Conservation (phyloP, 2,888 invertebrate species). For the Aquatica leii region DNA sequence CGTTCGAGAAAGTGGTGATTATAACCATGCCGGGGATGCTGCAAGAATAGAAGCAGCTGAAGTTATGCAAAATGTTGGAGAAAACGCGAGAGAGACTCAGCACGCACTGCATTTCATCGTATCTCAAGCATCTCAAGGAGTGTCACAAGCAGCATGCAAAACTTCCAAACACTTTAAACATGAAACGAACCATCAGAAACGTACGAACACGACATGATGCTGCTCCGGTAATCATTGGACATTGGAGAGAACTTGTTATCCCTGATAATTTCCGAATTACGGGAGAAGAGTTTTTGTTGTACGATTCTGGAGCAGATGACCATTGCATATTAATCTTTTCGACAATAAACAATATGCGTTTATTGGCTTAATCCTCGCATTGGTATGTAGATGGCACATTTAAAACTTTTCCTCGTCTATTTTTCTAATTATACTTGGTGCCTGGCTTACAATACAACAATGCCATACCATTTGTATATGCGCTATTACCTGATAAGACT, state of each 20-base stretch:
- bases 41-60: not conserved
- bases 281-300: constrained; percentile 14
- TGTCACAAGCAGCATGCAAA: not conserved
- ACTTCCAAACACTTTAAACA: not conserved
- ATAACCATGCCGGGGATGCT: not conserved
- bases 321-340: no score
- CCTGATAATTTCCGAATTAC: constrained; percentile 1
- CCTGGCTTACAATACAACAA: not conserved
- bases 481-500: constrained; percentile 32
- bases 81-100: constrained; percentile 1
- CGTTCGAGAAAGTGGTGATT: not conserved
- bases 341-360: constrained; percentile 9
- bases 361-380: constrained; percentile 13
- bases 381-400: constrained; percentile 37
- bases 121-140: not conserved
- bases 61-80: constrained; percentile 5
- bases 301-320: constrained; percentile 4
- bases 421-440: constrained; percentile 20
- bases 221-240: not conserved
- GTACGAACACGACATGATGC: not conserved
- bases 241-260: not conserved
- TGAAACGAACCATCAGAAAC: not conserved
- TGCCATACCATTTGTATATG: constrained; percentile 35
- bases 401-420: not conserved
- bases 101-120: constrained; percentile 1